Conservation (phyloP, 2,888 invertebrate genomes). For the Choristoneura rosaceana region DNA sequence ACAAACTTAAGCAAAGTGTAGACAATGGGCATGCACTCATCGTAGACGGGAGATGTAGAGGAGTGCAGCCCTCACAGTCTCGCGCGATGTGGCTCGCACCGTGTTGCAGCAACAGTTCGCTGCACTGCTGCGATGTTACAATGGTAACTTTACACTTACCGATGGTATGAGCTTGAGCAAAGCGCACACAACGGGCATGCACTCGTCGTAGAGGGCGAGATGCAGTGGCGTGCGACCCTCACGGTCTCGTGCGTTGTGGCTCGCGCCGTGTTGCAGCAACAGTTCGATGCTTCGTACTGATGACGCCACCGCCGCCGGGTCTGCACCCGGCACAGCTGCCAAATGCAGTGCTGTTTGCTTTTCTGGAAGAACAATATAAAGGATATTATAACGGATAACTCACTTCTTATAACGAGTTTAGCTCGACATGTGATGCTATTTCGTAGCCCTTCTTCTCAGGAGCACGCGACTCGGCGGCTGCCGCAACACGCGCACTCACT, state of each 20-base stretch:
- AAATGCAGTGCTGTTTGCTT: conserved; percentile 70
- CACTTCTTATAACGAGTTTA: no score
- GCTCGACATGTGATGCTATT: no score
- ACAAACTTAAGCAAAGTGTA: background rate
- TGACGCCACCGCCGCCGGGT: conserved; percentile 44
- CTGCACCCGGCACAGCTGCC: conserved; percentile 58
- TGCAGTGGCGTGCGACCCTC: conserved; percentile 70
- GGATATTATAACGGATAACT: no score
- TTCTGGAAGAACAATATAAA: conserved; percentile 52
- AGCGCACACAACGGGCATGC: conserved; percentile 50
- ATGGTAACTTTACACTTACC: conserved; percentile 27
- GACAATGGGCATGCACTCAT: background rate
- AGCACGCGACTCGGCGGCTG: no score
- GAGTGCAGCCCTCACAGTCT: background rate
- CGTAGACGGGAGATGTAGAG: background rate
- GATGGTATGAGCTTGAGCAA: conserved; percentile 50
- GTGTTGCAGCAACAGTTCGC: background rate
- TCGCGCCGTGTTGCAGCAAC: conserved; percentile 59
- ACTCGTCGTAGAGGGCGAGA: conserved; percentile 68
- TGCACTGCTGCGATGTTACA: background rate
- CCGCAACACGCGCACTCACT: no score
- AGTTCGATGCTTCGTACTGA: conserved; percentile 15
- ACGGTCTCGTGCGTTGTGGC: conserved; percentile 55
- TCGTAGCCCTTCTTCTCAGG: no score
- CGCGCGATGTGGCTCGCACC: conserved; percentile 6